Percentiles rank a stretch among this genome's conserved stretches.
These are phyloP conservation scores for Chromobotia macracanthus DNA, from an alignment of 2,797 vertebrate species.

Conservation along the genomic window DNA sequence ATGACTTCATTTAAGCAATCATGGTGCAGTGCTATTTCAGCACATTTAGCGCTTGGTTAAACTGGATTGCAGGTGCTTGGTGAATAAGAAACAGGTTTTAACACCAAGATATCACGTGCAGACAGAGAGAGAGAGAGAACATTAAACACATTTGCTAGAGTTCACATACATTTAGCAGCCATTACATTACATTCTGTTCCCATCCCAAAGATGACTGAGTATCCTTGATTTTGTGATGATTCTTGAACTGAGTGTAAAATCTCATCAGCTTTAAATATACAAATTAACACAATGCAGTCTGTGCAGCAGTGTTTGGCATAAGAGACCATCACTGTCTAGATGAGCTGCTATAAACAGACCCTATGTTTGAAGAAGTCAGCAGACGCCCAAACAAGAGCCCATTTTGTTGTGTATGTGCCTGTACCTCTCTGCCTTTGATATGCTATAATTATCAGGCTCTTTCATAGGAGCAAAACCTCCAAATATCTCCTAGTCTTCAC, in stretches of 20 bases:
- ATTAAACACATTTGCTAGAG: neutral
- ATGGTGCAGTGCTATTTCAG: neutral
- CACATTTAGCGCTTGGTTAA: too few species aligned
- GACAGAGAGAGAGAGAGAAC: neutral
- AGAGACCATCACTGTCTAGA: constrained; percentile 16
- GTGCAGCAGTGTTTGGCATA: constrained; percentile 23
- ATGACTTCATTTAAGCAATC: neutral
- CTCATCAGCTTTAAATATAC: constrained; percentile 12
- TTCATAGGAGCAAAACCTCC: constrained; percentile 27
- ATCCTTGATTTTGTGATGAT: neutral
- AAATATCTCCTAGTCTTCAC: constrained; percentile 33
- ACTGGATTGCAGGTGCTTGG: neutral
- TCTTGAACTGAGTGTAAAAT: neutral
- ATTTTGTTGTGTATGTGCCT: constrained; percentile 32
- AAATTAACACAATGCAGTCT: neutral
- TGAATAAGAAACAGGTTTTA: neutral
- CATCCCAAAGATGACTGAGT: neutral
- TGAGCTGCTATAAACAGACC: constrained; percentile 34
- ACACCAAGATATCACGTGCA: neutral
- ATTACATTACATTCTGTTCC: neutral
- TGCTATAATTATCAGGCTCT: constrained; percentile 44
- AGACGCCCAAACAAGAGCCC: constrained; percentile 37
- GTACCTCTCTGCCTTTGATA: constrained; percentile 17
- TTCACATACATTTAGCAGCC: neutral
- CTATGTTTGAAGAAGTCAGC: constrained; percentile 39